phyloP scores from a whole-genome alignment of 2,113 vertebrate species.

The Nannospalax galili region DNA sequence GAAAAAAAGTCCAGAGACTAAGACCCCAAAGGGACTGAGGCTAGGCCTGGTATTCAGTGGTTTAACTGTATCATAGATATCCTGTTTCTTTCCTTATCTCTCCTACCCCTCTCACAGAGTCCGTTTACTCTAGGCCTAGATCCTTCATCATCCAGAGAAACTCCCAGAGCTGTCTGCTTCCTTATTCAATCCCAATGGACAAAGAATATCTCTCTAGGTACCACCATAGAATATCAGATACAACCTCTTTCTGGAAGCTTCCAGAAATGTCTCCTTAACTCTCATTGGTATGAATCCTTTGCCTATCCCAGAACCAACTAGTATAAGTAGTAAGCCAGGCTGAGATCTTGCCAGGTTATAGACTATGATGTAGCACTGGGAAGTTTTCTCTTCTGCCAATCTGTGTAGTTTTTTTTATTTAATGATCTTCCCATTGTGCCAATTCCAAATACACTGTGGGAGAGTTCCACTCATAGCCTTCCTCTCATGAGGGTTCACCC shows the following conservation, averaged over 20 bases:
- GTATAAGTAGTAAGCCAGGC: background rate
- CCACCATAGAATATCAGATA: background rate
- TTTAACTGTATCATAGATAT: background rate
- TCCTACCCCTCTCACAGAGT: background rate
- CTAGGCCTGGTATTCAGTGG: background rate
- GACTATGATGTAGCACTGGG: background rate
- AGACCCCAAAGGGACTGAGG: background rate
- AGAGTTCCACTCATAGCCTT: background rate
- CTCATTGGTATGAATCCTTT: background rate
- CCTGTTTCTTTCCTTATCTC: background rate
- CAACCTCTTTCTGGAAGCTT: background rate
- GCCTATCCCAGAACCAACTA: background rate
- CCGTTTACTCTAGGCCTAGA: background rate
- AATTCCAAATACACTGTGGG: background rate
- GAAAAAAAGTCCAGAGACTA: constrained; percentile 23
- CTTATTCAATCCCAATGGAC: background rate
- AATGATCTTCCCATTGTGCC: background rate
- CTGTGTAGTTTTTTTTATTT: background rate
- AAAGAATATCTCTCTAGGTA: background rate
- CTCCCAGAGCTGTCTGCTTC: background rate
- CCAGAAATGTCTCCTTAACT: background rate
- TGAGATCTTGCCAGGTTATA: background rate
- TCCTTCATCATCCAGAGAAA: background rate
- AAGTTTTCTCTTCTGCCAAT: constrained; percentile 6
- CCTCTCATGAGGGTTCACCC: background rate